Percentiles rank a stretch among this genome's conserved stretches.
phyloP scores from a whole-genome alignment of 2,888 invertebrate genomes.

The Chaetogeoica ovagalla region DNA sequence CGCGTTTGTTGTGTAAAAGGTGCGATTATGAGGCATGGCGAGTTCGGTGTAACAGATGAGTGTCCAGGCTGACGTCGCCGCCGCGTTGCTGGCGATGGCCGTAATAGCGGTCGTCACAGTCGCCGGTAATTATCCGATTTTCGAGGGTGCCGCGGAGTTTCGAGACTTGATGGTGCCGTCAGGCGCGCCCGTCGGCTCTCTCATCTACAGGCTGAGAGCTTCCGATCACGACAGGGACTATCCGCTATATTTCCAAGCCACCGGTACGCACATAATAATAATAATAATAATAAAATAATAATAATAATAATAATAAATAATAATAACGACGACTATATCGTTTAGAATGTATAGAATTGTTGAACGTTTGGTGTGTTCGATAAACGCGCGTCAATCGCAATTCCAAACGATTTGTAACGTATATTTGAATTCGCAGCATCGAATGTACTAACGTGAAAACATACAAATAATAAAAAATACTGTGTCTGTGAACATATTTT shows the following conservation, averaged over 20 bases:
- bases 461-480: too few relatives aligned
- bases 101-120: constrained; percentile 56
- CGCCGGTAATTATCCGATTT: constrained; percentile 71
- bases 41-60: constrained; percentile 35
- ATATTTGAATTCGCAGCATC: too few relatives aligned
- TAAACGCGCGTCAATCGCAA: too few relatives aligned
- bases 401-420: too few relatives aligned
- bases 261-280: constrained; percentile 54
- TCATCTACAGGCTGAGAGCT: constrained; percentile 84
- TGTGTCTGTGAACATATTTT: too few relatives aligned
- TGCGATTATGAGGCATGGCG: constrained; percentile 46
- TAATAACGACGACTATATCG: neutral
- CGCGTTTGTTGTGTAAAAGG: neutral
- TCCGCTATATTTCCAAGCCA: constrained; percentile 79
- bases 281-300: too few relatives aligned
- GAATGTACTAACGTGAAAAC: too few relatives aligned
- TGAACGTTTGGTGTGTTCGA: too few relatives aligned
- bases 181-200: constrained; percentile 79
- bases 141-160: constrained; percentile 83
- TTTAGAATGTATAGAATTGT: too few relatives aligned
- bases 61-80: constrained; percentile 1
- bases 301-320: neutral
- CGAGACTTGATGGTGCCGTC: constrained; percentile 79
- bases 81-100: constrained; percentile 34
- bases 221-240: constrained; percentile 87